phyloP scores from a whole-genome alignment of 2,113 vertebrate species.

The Ptyas mucosa region DNA sequence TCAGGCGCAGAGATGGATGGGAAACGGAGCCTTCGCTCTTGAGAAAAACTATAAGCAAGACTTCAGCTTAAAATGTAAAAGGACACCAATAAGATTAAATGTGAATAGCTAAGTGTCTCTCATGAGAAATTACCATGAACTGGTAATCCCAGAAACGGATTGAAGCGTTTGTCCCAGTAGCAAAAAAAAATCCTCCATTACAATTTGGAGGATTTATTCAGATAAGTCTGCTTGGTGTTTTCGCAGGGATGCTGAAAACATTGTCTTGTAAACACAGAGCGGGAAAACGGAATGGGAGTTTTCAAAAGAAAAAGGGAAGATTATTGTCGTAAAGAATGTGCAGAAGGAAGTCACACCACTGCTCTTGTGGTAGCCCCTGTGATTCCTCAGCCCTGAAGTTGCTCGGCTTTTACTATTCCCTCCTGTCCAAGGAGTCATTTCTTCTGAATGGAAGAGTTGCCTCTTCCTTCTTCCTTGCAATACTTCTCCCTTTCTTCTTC shows the following conservation, averaged over 20 bases:
- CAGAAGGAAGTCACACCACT: constrained; percentile 5
- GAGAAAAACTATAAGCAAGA: constrained; percentile 13
- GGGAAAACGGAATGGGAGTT: constrained; percentile 4
- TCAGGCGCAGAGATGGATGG: neutral
- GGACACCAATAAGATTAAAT: constrained; percentile 7
- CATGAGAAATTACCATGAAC: neutral
- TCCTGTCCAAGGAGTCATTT: neutral
- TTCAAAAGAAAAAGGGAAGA: neutral
- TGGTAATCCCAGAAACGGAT: constrained; percentile 35
- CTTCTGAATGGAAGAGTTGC: constrained; percentile 36
- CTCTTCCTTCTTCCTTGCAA: constrained; percentile 24
- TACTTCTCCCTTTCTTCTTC: neutral
- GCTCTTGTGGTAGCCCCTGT: neutral
- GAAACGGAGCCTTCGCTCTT: constrained; percentile 1
- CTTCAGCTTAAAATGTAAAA: constrained; percentile 16
- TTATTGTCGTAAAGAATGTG: constrained; percentile 18
- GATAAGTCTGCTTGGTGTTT: constrained; percentile 32
- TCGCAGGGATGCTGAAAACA: constrained; percentile 24
- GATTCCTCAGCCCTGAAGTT: neutral
- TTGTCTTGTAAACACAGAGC: constrained; percentile 38
- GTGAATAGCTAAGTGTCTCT: constrained; percentile 3
- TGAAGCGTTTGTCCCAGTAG: constrained; percentile 27
- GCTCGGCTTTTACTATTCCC: neutral
- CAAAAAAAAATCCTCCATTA: constrained; percentile 22
- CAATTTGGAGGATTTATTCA: constrained; percentile 29